Evolutionary conservation across 2,888 invertebrate genomes (phyloP), one percentile per base, ranked within the genome.

Genomic region (Antheraea assamensis): DNA sequence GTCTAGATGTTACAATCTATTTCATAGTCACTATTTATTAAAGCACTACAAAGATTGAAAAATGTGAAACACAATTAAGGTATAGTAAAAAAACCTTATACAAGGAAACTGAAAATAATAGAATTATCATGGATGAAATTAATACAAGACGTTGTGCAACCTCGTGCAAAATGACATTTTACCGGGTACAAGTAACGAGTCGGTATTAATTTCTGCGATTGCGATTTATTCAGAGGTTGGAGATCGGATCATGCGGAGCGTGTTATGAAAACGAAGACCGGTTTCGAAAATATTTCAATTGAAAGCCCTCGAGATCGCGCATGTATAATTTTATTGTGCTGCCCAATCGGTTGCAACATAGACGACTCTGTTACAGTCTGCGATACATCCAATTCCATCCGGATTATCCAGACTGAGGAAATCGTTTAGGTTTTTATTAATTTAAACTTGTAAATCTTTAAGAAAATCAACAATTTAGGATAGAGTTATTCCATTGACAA

Each of bases 251-350:
- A 83, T 83, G 85, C 83, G 78, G 81, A 83, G 80, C 85, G 80
- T 92, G 90, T 93, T 92, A 91, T 92, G 92, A 93, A 93, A 92
- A 92, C 90, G 83, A 80, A 82, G 88, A 93, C 92, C 89, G 91
- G 92, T 93, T 93, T 90, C 86, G 87, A 90, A 92, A 92, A 93
- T 94, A 92, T 92, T 94, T 93, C 91, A 92, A 92, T 93, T 91
- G 92, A 90, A 93, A 92, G 90, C 88, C 88, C 85, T 88, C 86
- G 83, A 81, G 83, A 81, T 80, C 81, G 85, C 84, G 88, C 85
- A 88, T 91, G 90, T 91, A 89, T 90, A 90, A 92, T 92, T 88
- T 91, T 91, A 93, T 93, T 92, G 90, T 92, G 88, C 84, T 82
- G 85, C 81, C 78, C 83, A 79, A 77, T 78, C 79, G 76, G 85